phyloP scores from a whole-genome alignment of 2,797 vertebrate genomes.

The Antennarius maculatus region DNA sequence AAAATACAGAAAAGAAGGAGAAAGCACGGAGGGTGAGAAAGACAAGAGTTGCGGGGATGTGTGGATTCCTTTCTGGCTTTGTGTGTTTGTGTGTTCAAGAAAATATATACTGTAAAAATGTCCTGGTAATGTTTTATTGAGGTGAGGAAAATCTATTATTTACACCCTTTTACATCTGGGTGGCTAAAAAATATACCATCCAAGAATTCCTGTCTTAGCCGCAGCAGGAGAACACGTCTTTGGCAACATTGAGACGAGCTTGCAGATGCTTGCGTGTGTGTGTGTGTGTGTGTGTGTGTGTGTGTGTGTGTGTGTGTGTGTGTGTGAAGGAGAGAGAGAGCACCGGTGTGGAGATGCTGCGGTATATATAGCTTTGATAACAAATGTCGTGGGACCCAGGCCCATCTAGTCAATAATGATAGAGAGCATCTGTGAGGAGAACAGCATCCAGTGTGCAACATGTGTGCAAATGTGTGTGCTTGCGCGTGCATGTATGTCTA shows the following conservation, averaged over 20 bases:
- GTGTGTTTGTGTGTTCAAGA: slow-evolving; percentile 11
- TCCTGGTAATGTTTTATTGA: slow-evolving; percentile 57
- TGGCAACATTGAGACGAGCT: slow-evolving; percentile 29
- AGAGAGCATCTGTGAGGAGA: slow-evolving; percentile 60
- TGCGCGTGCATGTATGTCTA: slow-evolving; percentile 25
- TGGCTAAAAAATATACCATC: slow-evolving; percentile 24
- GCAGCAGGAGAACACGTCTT: slow-evolving; percentile 39
- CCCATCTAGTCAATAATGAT: slow-evolving; percentile 67
- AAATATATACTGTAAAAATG: slow-evolving; percentile 5
- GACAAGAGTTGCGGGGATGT: slow-evolving; percentile 1
- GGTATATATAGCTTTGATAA: slow-evolving; percentile 63
- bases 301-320: slow-evolving; percentile 13
- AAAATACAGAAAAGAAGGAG: slow-evolving; percentile 41
- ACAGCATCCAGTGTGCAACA: slow-evolving; percentile 49
- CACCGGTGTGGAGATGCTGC: slow-evolving; percentile 45
- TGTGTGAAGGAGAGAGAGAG: slow-evolving; percentile 2
- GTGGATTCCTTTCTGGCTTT: neutral
- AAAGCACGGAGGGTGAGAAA: slow-evolving; percentile 33
- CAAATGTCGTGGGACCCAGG: slow-evolving; percentile 60
- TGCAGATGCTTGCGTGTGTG: slow-evolving; percentile 14
- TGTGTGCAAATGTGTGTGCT: slow-evolving; percentile 25
- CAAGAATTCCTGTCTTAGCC: slow-evolving; percentile 8
- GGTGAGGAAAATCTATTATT: slow-evolving; percentile 50
- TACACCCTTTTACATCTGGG: slow-evolving; percentile 34
- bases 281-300: neutral